These are phyloP conservation scores for Gorsachius magnificus DNA, from an alignment of 2,797 vertebrate species.

Conservation along the genomic window DNA sequence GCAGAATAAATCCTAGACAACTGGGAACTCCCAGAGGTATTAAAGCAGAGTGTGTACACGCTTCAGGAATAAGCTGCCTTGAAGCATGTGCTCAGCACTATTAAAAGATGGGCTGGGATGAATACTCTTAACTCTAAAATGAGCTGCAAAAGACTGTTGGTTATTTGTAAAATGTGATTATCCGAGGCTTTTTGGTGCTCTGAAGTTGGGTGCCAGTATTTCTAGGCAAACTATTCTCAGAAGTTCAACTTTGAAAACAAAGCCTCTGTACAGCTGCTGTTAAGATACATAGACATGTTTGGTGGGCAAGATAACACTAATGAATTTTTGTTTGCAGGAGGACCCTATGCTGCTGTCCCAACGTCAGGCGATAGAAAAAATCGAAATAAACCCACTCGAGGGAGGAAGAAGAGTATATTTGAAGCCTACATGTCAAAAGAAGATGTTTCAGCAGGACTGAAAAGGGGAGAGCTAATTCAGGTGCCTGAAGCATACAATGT, in stretches of 20 bases:
- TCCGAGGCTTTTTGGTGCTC: not conserved
- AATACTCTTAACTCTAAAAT: conserved; percentile 10
- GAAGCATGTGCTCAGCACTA: not conserved
- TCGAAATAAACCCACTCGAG: conserved; percentile 77
- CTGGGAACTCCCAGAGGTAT: conserved; percentile 76
- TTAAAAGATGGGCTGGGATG: conserved; percentile 12
- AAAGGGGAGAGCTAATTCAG: conserved; percentile 91
- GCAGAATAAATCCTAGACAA: conserved; percentile 67
- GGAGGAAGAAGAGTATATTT: conserved; percentile 87
- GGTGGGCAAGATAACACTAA: not conserved
- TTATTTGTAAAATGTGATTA: conserved; percentile 28
- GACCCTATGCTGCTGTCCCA: conserved; percentile 61
- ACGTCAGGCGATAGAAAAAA: conserved; percentile 77
- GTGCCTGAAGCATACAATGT: conserved; percentile 66
- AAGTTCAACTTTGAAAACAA: not conserved
- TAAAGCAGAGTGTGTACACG: not conserved
- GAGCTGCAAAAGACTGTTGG: not conserved
- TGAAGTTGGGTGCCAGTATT: not conserved
- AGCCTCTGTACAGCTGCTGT: not conserved
- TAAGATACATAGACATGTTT: not conserved
- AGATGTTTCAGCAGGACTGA: conserved; percentile 89
- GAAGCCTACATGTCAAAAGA: conserved; percentile 87
- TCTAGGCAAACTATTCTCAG: not conserved
- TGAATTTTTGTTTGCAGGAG: conserved; percentile 61
- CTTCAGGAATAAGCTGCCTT: conserved; percentile 32